phyloP scores from a whole-genome alignment of 2,797 vertebrate species.

The Microhierax caerulescens region DNA sequence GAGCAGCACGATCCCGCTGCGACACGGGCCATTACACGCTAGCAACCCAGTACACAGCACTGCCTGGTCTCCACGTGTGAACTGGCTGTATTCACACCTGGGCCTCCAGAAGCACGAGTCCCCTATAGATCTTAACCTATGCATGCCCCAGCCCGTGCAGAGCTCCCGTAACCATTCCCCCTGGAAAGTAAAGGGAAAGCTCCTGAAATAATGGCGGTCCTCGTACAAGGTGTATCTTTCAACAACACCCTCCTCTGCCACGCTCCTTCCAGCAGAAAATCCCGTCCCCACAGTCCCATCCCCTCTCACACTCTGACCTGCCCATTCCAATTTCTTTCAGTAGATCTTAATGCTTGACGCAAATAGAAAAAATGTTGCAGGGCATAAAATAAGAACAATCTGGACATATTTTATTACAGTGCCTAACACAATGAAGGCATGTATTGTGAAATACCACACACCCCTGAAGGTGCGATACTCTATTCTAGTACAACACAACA shows the following conservation, averaged over 20 bases:
- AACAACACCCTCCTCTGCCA: neutral
- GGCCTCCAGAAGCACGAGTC: neutral
- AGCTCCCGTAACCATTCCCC: neutral
- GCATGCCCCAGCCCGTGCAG: neutral
- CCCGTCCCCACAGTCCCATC: neutral
- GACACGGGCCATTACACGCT: accelerated
- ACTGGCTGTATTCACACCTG: neutral
- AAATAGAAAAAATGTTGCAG: conserved; percentile 51
- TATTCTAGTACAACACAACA: neutral
- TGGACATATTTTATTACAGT: conserved; percentile 54
- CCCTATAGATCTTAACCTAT: neutral
- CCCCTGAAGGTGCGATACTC: conserved; percentile 43
- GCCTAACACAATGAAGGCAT: conserved; percentile 51
- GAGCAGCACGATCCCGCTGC: accelerated
- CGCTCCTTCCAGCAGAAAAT: neutral
- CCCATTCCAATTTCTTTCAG: neutral
- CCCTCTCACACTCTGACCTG: neutral
- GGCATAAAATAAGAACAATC: conserved; percentile 66
- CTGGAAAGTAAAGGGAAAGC: neutral
- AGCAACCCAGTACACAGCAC: neutral
- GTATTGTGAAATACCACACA: conserved; percentile 35
- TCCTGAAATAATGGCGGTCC: neutral
- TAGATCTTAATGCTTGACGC: conserved; percentile 19
- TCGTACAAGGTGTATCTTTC: neutral
- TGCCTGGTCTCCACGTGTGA: neutral